Evolutionary conservation across 2,797 vertebrate genomes (phyloP).

Genomic region (Lutjanus campechanus): DNA sequence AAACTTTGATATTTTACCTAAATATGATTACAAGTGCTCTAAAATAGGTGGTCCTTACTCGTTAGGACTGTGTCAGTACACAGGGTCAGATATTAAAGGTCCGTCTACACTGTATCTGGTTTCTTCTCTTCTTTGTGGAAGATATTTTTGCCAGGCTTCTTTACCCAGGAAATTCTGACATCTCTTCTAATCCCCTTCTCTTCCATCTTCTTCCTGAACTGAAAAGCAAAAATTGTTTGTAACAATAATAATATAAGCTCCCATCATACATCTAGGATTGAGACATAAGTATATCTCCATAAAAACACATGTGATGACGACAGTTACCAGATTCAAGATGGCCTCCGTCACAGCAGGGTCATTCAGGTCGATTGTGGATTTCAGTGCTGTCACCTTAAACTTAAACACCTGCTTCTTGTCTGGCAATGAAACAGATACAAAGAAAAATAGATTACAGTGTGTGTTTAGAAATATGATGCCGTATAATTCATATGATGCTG

Average conservation of each 20-base stretch:
- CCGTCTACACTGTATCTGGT: too few relatives aligned
- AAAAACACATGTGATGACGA: background rate
- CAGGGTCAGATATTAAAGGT: too few relatives aligned
- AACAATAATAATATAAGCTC: too few relatives aligned
- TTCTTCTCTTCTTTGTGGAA: slow-evolving; percentile 25
- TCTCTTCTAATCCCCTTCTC: background rate
- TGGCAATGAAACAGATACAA: background rate
- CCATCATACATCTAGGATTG: background rate
- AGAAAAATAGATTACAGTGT: too few relatives aligned
- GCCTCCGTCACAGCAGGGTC: slow-evolving; percentile 8
- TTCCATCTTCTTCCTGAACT: slow-evolving; percentile 17
- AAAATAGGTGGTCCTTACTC: background rate
- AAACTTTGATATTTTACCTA: too few relatives aligned
- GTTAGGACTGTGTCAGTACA: background rate
- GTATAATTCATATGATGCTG: background rate
- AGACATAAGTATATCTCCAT: too few relatives aligned
- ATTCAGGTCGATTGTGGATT: slow-evolving; percentile 21
- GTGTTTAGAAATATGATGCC: background rate
- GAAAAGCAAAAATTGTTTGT: slow-evolving; percentile 2
- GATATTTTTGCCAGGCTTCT: background rate
- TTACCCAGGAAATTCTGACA: slow-evolving; percentile 11
- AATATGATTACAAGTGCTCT: too few relatives aligned
- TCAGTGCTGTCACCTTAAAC: background rate
- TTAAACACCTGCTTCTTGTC: background rate
- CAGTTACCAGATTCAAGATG: slow-evolving; percentile 19